Base-by-base conservation (phyloP, 30 jellyfish, hydroid and myxozoan species). In the Hydractinia echinata region DNA sequence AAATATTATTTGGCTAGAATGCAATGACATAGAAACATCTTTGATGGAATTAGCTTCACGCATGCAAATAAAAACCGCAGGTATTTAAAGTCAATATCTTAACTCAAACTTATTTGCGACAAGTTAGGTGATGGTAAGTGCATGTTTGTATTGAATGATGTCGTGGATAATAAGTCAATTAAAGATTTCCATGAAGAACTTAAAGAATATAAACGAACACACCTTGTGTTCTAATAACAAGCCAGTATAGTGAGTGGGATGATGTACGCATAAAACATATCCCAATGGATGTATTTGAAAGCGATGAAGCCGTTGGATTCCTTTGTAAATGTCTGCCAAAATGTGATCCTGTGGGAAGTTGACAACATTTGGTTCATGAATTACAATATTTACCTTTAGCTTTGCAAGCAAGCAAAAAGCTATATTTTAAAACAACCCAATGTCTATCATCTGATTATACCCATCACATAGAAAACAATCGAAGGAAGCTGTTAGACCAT, bases 301-400 rank as follows among this genome's bases (percentile, higher is more conserved):
- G 51, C 14, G 61, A 44, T 16, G 94, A 85, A 67, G 94, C 94
- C 54, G 73, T 68, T 7, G 10, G 7, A 10, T 62, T 62, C n/a
- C n/a, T n/a, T 62, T 10, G 73, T 62, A 10, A 62, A 15, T 39
- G 50, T 15, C 73, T 62, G 16, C 73, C 73, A 15, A 20, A 16
- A 16, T 20, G 73, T 51, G 53, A 64, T 4, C 54, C 55, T 69
- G 58, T 68, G 15, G 94, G 79, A 11, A 84, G 84, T 4, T 51
- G 58, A 20, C 30, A 64, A 62, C n/a, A n/a, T n/a, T 74, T 85
- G 7, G 87, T 82, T 13, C 62, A 39, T 6, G 76, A 39, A 56
- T 71, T 85, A 79, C 94, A 85, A 4, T 77, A 88, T 71, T 85
- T 85, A 10, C 94, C 94, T 1, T 76, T 85, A 1, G 94, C 94